These are phyloP conservation scores for Eupithecia inturbata DNA, from an alignment of 2,888 invertebrate species.

Conservation along the genomic window DNA sequence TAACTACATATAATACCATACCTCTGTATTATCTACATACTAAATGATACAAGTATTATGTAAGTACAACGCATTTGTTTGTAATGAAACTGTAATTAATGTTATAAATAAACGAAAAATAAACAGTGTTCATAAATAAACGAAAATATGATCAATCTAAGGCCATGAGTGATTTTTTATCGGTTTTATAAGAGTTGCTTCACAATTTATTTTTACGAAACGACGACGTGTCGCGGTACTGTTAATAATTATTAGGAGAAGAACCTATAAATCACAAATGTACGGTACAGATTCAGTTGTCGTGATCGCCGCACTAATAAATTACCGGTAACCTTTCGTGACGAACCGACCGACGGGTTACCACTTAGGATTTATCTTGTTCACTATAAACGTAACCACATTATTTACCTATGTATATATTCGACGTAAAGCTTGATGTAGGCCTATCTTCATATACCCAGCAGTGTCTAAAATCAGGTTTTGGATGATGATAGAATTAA, in stretches of 20 bases:
- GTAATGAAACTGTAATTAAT: too few species aligned
- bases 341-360: slow-evolving; percentile 54
- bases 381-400: slow-evolving; percentile 46
- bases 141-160: not conserved
- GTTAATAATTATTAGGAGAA: slow-evolving; percentile 9
- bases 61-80: too few species aligned
- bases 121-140: too few species aligned
- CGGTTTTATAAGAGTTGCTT: not conserved
- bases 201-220: not conserved
- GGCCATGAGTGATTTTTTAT: not conserved
- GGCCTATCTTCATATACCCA: not conserved
- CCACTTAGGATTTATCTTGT: slow-evolving; percentile 62
- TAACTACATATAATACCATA: too few species aligned
- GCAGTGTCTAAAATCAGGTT: not conserved
- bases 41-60: too few species aligned
- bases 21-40: too few species aligned
- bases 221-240: not conserved
- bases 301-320: slow-evolving; percentile 59
- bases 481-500: not conserved
- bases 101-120: too few species aligned
- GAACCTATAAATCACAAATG: slow-evolving; percentile 45
- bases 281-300: slow-evolving; percentile 50
- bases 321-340: slow-evolving; percentile 67
- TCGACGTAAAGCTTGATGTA: not conserved
- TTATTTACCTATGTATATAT: slow-evolving; percentile 50